These are phyloP conservation scores for Heliconius cydno DNA, from an alignment of 2,888 invertebrate species.

Conservation along the genomic window DNA sequence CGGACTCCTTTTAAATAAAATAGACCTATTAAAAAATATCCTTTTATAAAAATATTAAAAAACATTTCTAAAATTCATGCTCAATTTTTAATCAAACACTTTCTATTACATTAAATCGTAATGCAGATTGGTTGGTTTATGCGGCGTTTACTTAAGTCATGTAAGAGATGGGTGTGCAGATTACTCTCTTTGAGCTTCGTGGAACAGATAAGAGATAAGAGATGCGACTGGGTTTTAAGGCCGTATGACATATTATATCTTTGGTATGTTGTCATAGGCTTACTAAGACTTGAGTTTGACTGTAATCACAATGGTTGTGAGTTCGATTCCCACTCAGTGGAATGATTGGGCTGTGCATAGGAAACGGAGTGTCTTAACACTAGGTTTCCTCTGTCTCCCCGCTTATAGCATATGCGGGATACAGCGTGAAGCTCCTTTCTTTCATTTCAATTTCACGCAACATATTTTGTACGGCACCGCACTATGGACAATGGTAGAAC, in stretches of 20 bases:
- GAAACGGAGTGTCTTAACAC: not conserved
- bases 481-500: too few species aligned
- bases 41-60: too few species aligned
- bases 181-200: not conserved
- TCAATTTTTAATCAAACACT: not conserved
- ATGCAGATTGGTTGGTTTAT: not conserved
- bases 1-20: too few species aligned
- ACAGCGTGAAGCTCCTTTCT: not conserved
- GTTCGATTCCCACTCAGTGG: not conserved
- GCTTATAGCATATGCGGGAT: not conserved
- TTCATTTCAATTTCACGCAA: slow-evolving; percentile 32
- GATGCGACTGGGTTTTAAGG: not conserved
- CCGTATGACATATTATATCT: slow-evolving; percentile 1
- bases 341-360: too few species aligned
- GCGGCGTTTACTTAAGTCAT: not conserved
- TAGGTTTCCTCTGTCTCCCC: not conserved
- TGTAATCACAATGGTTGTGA: not conserved
- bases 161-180: slow-evolving; percentile 15
- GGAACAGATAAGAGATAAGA: slow-evolving; percentile 2
- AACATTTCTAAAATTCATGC: too few species aligned
- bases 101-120: not conserved
- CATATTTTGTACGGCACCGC: slow-evolving; percentile 33
- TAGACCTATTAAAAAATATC: too few species aligned
- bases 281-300: not conserved
- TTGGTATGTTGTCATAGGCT: not conserved